Evolutionary conservation across 2,888 invertebrate species (phyloP).

Genomic region (Lottia gigantea): DNA sequence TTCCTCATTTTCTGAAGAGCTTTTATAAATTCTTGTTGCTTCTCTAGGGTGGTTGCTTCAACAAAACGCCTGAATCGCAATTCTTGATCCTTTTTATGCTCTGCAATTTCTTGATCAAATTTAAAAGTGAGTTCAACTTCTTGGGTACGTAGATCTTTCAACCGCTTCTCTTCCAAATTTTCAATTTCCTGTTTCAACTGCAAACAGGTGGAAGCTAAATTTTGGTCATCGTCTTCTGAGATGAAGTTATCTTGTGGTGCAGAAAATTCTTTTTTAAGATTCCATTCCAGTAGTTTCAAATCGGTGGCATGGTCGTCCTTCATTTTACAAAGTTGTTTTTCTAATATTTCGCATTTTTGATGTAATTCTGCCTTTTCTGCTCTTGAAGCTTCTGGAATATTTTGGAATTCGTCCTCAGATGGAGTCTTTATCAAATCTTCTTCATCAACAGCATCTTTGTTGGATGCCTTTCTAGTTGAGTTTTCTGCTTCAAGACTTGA

Average conservation of each 20-base stretch:
- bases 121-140: constrained; percentile 42
- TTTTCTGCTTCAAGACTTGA: no score
- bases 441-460: no score
- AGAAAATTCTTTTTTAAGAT: constrained; percentile 49
- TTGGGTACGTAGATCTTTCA: constrained; percentile 42
- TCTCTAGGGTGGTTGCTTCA: constrained; percentile 45
- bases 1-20: constrained; percentile 53
- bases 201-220: constrained; percentile 24
- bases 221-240: constrained; percentile 20
- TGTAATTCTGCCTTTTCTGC: no score
- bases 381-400: no score
- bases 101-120: constrained; percentile 40
- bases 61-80: constrained; percentile 42
- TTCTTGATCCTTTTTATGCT: constrained; percentile 42
- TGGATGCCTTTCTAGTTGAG: no score
- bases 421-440: no score
- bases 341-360: no score
- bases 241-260: constrained; percentile 32
- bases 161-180: constrained; percentile 40
- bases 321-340: constrained; percentile 6
- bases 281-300: constrained; percentile 43
- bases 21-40: constrained; percentile 55
- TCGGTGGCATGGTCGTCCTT: constrained; percentile 40
- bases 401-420: no score
- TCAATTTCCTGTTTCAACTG: constrained; percentile 40